phyloP scores from a whole-genome alignment of 2,888 invertebrate genomes.

The Chrysolina americana region DNA sequence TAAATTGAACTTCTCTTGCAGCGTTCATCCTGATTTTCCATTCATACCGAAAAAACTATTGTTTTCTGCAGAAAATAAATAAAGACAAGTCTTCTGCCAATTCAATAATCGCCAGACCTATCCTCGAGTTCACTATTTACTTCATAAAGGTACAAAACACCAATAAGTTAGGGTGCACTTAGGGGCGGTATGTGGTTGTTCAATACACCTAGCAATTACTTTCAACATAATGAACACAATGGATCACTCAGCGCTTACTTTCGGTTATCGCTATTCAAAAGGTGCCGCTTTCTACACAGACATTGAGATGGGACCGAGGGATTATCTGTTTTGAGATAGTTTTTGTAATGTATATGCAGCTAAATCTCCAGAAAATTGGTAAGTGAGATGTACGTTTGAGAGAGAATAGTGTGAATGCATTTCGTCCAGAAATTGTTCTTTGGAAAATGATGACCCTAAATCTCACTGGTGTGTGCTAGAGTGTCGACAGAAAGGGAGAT shows the following conservation, averaged over 20 bases:
- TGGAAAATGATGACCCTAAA: not conserved
- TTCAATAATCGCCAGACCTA: not conserved
- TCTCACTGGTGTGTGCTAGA: no score
- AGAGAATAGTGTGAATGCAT: conserved; percentile 5
- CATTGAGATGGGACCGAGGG: conserved; percentile 47
- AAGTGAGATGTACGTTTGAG: conserved; percentile 25
- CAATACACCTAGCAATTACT: conserved; percentile 55
- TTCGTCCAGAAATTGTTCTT: not conserved
- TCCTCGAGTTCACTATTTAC: not conserved
- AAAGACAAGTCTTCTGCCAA: not conserved
- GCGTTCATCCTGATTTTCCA: no score
- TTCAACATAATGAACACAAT: conserved; percentile 55
- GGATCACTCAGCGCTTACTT: conserved; percentile 54
- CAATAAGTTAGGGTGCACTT: conserved; percentile 36
- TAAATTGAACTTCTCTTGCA: no score
- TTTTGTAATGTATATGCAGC: conserved; percentile 47
- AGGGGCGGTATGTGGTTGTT: conserved; percentile 53
- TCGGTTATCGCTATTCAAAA: conserved; percentile 46
- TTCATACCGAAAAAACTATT: no score
- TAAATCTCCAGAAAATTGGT: conserved; percentile 30
- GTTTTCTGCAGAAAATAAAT: no score
- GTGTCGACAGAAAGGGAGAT: no score
- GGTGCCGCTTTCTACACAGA: conserved; percentile 50
- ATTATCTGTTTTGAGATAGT: conserved; percentile 44
- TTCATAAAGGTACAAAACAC: not conserved